phyloP scores from a whole-genome alignment of 2,888 invertebrate genomes.

The Limenitis arthemis region DNA sequence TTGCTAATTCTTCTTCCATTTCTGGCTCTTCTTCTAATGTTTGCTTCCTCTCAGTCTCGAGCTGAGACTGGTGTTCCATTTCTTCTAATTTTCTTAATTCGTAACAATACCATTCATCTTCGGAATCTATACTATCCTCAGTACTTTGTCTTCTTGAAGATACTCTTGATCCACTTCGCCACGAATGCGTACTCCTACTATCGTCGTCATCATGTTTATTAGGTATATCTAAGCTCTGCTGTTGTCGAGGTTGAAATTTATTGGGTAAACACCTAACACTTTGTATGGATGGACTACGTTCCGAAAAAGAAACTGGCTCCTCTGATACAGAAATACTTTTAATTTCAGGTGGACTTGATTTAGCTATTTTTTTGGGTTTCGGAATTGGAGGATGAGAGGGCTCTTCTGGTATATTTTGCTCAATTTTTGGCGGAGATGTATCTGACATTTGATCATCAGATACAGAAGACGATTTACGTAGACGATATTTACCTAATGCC shows the following conservation, averaged over 20 bases:
- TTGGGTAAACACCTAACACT: slow-evolving; percentile 72
- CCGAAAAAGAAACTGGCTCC: slow-evolving; percentile 65
- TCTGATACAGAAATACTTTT: slow-evolving; percentile 54
- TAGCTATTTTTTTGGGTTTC: slow-evolving; percentile 45
- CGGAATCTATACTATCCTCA: slow-evolving; percentile 93
- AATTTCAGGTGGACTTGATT: slow-evolving; percentile 55
- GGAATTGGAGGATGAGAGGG: slow-evolving; percentile 35
- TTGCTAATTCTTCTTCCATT: slow-evolving; percentile 58
- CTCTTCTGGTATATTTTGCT: slow-evolving; percentile 40
- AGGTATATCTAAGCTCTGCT: slow-evolving; percentile 87
- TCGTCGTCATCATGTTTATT: slow-evolving; percentile 86
- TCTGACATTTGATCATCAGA: slow-evolving; percentile 78
- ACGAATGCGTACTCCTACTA: slow-evolving; percentile 88
- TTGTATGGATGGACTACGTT: slow-evolving; percentile 77
- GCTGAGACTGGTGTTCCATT: slow-evolving; percentile 81
- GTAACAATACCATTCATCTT: slow-evolving; percentile 95
- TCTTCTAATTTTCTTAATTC: slow-evolving; percentile 90
- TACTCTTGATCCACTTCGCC: slow-evolving; percentile 87
- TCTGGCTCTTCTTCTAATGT: slow-evolving; percentile 74
- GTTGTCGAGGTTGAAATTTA: slow-evolving; percentile 77
- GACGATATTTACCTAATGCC: slow-evolving; percentile 84
- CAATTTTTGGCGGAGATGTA: slow-evolving; percentile 53
- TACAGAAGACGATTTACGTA: slow-evolving; percentile 79
- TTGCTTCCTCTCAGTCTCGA: slow-evolving; percentile 76
- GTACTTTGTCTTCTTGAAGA: slow-evolving; percentile 92